phyloP scores from a whole-genome alignment of 2,113 vertebrate genomes.

The Serinus canaria region DNA sequence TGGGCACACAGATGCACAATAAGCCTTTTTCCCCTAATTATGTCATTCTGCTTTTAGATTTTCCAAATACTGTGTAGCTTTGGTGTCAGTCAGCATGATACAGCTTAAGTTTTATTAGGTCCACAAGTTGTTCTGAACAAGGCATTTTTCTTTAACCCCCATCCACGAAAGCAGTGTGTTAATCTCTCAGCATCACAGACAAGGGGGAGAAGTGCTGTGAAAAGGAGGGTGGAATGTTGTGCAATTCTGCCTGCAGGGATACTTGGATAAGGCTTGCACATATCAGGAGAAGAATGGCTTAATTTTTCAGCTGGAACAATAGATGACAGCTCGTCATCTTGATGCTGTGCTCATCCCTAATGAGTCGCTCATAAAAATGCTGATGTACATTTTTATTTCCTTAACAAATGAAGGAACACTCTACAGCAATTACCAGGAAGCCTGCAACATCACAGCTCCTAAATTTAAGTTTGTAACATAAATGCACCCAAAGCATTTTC shows the following conservation, averaged over 20 bases:
- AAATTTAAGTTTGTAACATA: neutral
- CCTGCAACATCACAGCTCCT: neutral
- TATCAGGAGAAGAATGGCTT: neutral
- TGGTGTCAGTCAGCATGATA: neutral
- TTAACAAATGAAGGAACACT: neutral
- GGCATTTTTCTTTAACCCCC: neutral
- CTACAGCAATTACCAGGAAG: neutral
- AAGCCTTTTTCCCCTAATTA: neutral
- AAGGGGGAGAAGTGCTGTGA: neutral
- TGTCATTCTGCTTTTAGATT: neutral
- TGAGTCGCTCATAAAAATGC: neutral
- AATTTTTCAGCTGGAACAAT: conserved; percentile 21
- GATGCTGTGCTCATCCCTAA: neutral
- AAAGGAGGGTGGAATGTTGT: neutral
- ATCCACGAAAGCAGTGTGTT: neutral
- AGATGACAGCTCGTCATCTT: conserved; percentile 16
- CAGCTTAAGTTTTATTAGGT: neutral
- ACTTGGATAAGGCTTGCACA: neutral
- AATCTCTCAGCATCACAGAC: neutral
- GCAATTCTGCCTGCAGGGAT: neutral
- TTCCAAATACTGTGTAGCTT: neutral
- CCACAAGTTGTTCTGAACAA: neutral
- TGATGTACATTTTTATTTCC: neutral
- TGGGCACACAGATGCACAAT: neutral
- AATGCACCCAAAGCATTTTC: neutral